Evolutionary conservation across 2,113 vertebrate species (phyloP).

Genomic region (Chaetorhynchus papuensis): DNA sequence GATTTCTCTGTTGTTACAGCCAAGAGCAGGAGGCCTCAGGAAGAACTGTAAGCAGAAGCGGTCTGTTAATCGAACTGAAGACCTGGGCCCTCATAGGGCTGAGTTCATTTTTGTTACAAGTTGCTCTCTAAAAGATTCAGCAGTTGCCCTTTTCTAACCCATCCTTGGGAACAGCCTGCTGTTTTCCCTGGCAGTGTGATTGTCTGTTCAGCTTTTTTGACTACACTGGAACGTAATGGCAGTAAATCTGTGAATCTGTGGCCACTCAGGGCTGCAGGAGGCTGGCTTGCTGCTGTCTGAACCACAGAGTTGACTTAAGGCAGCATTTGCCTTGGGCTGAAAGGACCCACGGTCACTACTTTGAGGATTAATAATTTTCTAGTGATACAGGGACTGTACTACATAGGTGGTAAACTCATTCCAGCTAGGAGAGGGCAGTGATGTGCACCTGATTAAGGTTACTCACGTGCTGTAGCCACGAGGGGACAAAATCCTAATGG

Average conservation of each 20-base stretch:
- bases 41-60: neutral
- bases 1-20: neutral
- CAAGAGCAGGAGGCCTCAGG: neutral
- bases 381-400: neutral
- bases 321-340: neutral
- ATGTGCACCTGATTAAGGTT: neutral
- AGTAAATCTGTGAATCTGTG: neutral
- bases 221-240: neutral
- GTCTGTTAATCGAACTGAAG: neutral
- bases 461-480: neutral
- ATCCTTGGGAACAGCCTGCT: neutral
- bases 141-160: neutral
- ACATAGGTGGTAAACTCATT: neutral
- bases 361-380: neutral
- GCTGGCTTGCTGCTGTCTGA: neutral
- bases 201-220: neutral
- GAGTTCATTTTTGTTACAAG: neutral
- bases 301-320: neutral
- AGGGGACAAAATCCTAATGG: neutral
- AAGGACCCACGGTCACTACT: fast-evolving
- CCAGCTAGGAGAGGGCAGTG: neutral
- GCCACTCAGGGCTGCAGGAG: neutral
- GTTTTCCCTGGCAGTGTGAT: neutral
- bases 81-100: neutral
- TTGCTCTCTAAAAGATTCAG: neutral